Percentiles rank a stretch among this genome's conserved stretches.
Conservation (phyloP, 1,140 invertebrate genomes). For the Drosophila pandora region DNA sequence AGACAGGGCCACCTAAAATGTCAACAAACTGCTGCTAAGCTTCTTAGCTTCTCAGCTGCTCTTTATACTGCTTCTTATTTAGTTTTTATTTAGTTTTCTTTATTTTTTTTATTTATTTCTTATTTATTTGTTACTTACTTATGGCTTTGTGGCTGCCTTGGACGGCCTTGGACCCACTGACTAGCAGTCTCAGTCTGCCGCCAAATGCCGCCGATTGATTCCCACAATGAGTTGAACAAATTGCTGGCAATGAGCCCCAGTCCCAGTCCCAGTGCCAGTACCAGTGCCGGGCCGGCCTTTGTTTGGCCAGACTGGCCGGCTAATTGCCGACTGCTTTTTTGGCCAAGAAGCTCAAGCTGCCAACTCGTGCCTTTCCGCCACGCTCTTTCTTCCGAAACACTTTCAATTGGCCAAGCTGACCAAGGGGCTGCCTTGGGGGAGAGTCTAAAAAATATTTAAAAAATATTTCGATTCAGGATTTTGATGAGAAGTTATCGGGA, state of each 20-base stretch:
- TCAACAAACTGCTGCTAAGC: conserved; percentile 44
- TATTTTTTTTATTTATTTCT: conserved; percentile 13
- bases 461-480: no score
- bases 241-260: conserved; percentile 28
- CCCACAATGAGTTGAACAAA: conserved; percentile 45
- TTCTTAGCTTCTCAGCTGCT: conserved; percentile 4
- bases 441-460: no score
- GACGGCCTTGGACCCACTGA: no score
- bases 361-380: neutral
- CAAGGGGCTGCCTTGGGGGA: no score
- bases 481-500: no score
- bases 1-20: conserved; percentile 23
- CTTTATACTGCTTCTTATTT: neutral
- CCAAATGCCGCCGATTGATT: conserved; percentile 21
- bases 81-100: neutral
- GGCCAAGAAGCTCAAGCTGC: neutral
- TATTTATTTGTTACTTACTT: conserved; percentile 6
- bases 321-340: conserved; percentile 21
- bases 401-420: conserved; percentile 33
- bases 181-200: no score
- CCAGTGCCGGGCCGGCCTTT: conserved; percentile 22
- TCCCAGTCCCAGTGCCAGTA: no score
- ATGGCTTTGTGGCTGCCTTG: neutral
- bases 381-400: neutral
- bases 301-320: conserved; percentile 28